Base-by-base conservation (phyloP, 2,113 vertebrate genomes). In the Formicarius rufipectus region DNA sequence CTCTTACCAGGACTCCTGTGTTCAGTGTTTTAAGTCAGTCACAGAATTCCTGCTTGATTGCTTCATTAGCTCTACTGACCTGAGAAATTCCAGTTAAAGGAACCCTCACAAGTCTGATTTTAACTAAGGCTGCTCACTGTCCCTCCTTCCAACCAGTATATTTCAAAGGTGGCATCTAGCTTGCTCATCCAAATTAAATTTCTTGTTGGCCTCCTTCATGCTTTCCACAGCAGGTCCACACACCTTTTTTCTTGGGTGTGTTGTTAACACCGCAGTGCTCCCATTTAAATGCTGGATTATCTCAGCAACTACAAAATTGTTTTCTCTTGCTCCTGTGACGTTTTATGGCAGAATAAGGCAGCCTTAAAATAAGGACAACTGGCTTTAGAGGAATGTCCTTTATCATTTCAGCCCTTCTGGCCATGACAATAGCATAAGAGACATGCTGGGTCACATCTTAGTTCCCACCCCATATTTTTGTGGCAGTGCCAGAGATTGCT, bases 221-320 rank as follows among this genome's bases (percentile, higher is more conserved):
- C 50, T 53, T 83, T 53, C 72, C 16, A 5, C 59, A 84, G 71
- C 72, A 49, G 28, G 7, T 49, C 20, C 24, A 5, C 0, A 7
- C 0, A 0, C 28, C 59, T 47, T 22, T 7, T 56, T 64, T 71
- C 55, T 9, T 45, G 42, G 4, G 14, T n/a, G 24, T 13, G 47
- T 35, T 39, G 28, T 30, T 9, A 56, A 42, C 2, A 27, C 64
- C 6, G 3, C 21, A 17, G 53, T 11, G 18, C 71, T 84, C 49
- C 58, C 14, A 4, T 30, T 64, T 37, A 56, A 69, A 39, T 14
- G 21, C 56, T 72, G 59, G 67, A 66, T 56, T 53, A 80, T 33
- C 60, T 73, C 63, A 90, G 59, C 67, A 73, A 27, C 37, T 31
- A n/a, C 0, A 1, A 76, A 40, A 66, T 15, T 13, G 49, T 84